Base-by-base conservation (phyloP, 2,888 invertebrate genomes). In the Endotricha flammealis region DNA sequence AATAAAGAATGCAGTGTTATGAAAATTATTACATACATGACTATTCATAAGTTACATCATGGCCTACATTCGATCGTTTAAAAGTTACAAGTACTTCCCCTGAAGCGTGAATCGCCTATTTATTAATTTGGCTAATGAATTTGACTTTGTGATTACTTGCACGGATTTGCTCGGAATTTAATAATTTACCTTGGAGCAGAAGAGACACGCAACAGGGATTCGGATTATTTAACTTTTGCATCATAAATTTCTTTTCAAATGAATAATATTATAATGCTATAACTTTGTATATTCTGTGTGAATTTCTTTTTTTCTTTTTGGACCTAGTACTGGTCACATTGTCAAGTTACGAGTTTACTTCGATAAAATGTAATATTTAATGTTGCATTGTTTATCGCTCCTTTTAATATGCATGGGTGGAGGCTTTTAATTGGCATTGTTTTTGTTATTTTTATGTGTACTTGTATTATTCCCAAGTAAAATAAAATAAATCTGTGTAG, bases 1-100 rank as follows among this genome's bases (percentile, higher is more conserved):
- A 62, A 57, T 63, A 25, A 72, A 66, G 63, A 70, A 64, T 68
- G 64, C 53, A 57, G 69, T n/a, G n/a, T 73, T 76, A 75, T 74
- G 69, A 73, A 75, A 74, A 23, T 12, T 35, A 35, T 35, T 64
- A 48, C 33, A 36, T 42, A 69, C 64, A 59, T 63, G 55, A 53
- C 54, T 68, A 68, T 73, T 71, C 64, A 64, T 66, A 53, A 64
- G 64, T 79, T 77, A 75, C 77, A 64, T 78, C 64, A 78, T 65
- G 75, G 64, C 77, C 76, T 59, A 75, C 60, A 64, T 72, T 56
- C 45, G 42, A 50, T 46, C 53, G 46, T 56, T 59, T 60, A 53
- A 48, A 53, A 53, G 46, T 42, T 45, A 58, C 52, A 60, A 59
- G 58, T 59, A 54, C 45, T 59, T 65, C 63, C 56, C 62, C 58